Percentiles rank a stretch among this genome's conserved stretches.
phyloP scores from a whole-genome alignment of 2,113 vertebrate genomes.

The Podiceps cristatus region DNA sequence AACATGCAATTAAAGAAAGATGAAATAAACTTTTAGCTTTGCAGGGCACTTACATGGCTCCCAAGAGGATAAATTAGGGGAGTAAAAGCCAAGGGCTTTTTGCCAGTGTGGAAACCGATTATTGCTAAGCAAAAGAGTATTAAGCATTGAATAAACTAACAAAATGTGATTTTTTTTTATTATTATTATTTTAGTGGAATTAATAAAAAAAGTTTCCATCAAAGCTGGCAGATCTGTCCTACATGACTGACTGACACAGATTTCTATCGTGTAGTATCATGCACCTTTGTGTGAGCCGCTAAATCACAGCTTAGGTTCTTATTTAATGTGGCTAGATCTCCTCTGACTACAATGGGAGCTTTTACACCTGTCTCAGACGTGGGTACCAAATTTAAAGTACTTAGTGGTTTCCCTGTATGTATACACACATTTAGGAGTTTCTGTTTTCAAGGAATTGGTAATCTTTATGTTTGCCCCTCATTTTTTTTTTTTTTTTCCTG shows the following conservation, averaged over 20 bases:
- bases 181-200: neutral
- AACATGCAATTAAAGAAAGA: conserved; percentile 35
- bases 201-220: neutral
- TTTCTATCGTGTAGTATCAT: neutral
- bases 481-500: neutral
- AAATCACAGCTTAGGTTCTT: neutral
- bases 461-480: neutral
- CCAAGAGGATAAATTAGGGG: conserved; percentile 15
- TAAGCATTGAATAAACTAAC: neutral
- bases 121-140: neutral
- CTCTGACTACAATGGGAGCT: neutral
- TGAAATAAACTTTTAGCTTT: conserved; percentile 26
- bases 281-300: neutral
- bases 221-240: neutral
- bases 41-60: neutral
- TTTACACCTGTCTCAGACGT: neutral
- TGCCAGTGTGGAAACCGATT: neutral
- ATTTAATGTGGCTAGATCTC: neutral
- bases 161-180: neutral
- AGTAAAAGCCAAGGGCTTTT: neutral
- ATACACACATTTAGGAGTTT: neutral
- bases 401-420: neutral
- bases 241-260: neutral
- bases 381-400: neutral
- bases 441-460: neutral